Evolutionary conservation across 2,113 vertebrate genomes (phyloP).

Genomic region (Acrocephalus kingi): DNA sequence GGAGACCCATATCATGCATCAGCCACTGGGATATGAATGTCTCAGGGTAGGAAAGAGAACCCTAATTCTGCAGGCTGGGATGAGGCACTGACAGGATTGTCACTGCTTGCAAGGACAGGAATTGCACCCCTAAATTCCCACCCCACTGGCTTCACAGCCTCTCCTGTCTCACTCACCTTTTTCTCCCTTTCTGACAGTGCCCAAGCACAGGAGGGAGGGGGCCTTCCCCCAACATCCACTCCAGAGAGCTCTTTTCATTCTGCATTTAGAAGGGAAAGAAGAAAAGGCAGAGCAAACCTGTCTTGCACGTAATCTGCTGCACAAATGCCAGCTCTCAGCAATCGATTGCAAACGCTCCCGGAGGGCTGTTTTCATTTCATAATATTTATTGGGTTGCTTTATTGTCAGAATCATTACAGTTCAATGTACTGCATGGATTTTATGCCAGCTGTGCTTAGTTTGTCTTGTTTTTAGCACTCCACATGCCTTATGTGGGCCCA

Average conservation of each 20-base stretch:
- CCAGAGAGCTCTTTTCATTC: conserved; percentile 48
- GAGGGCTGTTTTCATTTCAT: conserved; percentile 75
- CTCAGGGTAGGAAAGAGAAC: background rate
- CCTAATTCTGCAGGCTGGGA: background rate
- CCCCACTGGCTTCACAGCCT: background rate
- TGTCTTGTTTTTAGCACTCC: conserved; percentile 61
- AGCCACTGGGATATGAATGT: background rate
- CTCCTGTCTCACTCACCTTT: background rate
- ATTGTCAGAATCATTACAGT: conserved; percentile 76
- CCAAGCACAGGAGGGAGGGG: background rate
- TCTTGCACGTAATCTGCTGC: conserved; percentile 25
- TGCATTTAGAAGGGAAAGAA: conserved; percentile 29
- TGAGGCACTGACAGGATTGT: background rate
- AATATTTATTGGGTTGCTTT: conserved; percentile 74
- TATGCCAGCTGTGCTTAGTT: conserved; percentile 67
- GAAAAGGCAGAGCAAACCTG: conserved; percentile 41
- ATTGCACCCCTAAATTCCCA: background rate
- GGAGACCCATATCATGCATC: fast-evolving
- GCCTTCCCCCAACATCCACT: background rate
- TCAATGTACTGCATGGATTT: conserved; percentile 74
- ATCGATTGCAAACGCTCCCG: conserved; percentile 63
- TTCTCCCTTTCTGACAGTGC: background rate
- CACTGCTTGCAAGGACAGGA: background rate
- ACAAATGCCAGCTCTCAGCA: conserved; percentile 53
- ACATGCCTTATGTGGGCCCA: background rate